Evolutionary conservation across 2,888 invertebrate genomes (phyloP).

Genomic region (Alentia gelatinosa): DNA sequence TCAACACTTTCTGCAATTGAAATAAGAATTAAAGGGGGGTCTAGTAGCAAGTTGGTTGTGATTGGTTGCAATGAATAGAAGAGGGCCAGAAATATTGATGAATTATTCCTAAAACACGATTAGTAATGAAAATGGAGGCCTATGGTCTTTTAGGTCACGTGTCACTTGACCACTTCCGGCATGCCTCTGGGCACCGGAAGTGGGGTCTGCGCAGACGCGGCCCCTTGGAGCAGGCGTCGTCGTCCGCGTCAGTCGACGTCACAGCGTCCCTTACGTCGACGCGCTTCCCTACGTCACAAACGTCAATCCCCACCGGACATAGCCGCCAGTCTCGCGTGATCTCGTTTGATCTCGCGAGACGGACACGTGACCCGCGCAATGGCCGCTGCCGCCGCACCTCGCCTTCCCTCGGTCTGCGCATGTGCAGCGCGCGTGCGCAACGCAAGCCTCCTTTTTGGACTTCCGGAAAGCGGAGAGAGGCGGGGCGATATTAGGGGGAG

Average conservation of each 20-base stretch:
- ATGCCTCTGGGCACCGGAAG: not conserved
- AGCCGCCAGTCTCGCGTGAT: constrained; percentile 20
- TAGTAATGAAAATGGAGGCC: no score
- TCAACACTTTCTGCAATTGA: no score
- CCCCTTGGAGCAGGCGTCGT: not conserved
- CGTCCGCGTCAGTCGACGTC: not conserved
- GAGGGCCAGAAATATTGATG: no score
- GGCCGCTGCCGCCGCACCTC: constrained; percentile 20
- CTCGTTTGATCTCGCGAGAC: constrained; percentile 49
- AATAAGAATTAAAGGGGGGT: no score
- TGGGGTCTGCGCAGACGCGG: not conserved
- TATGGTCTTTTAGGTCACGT: no score
- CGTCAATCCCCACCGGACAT: not conserved
- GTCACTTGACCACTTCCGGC: no score
- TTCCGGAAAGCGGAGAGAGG: not conserved
- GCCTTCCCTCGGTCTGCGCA: not conserved
- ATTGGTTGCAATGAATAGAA: no score
- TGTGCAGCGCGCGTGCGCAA: not conserved
- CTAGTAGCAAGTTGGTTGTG: no score
- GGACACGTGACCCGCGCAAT: constrained; percentile 36
- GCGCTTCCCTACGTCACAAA: not conserved
- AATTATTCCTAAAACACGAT: no score
- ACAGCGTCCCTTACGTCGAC: not conserved
- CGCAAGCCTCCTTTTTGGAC: not conserved
- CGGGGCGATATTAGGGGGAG: not conserved